Conservation (phyloP, 2,888 invertebrate species). For the Metellina segmentata region DNA sequence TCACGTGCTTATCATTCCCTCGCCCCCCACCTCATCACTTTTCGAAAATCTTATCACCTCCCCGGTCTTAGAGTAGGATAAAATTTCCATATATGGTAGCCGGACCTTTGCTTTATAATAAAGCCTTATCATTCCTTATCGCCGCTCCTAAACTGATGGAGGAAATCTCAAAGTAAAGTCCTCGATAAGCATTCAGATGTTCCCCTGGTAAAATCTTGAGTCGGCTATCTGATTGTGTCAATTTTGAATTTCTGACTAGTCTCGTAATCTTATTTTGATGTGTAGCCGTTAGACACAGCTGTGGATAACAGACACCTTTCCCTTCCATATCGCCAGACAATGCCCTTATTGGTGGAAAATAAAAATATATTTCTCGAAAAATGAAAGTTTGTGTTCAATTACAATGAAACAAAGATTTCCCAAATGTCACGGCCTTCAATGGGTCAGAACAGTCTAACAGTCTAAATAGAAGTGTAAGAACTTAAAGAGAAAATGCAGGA, state of each 20-base stretch:
- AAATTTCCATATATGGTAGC: slow-evolving; percentile 72
- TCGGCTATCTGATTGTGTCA: slow-evolving; percentile 67
- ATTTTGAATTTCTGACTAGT: slow-evolving; percentile 55
- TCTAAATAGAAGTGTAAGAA: too few species aligned
- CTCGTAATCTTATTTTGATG: slow-evolving; percentile 42
- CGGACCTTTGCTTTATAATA: slow-evolving; percentile 68
- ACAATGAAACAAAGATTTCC: too few species aligned
- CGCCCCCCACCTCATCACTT: slow-evolving; percentile 12
- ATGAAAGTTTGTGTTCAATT: too few species aligned
- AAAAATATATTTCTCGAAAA: not conserved
- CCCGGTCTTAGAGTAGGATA: slow-evolving; percentile 40
- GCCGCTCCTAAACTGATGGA: slow-evolving; percentile 62
- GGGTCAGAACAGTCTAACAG: too few species aligned
- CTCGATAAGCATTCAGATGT: slow-evolving; percentile 68
- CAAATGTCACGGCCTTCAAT: too few species aligned
- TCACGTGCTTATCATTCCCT: slow-evolving; percentile 48
- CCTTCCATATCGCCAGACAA: slow-evolving; percentile 16
- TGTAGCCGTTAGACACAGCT: slow-evolving; percentile 61
- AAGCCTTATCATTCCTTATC: slow-evolving; percentile 68
- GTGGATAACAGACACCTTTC: slow-evolving; percentile 32
- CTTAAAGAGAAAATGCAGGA: too few species aligned
- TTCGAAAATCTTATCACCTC: slow-evolving; percentile 41
- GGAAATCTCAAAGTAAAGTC: slow-evolving; percentile 45
- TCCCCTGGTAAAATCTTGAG: slow-evolving; percentile 45
- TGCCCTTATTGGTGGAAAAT: not conserved